phyloP scores from a whole-genome alignment of 2,888 invertebrate species.

The Phragmatobia fuliginosa region DNA sequence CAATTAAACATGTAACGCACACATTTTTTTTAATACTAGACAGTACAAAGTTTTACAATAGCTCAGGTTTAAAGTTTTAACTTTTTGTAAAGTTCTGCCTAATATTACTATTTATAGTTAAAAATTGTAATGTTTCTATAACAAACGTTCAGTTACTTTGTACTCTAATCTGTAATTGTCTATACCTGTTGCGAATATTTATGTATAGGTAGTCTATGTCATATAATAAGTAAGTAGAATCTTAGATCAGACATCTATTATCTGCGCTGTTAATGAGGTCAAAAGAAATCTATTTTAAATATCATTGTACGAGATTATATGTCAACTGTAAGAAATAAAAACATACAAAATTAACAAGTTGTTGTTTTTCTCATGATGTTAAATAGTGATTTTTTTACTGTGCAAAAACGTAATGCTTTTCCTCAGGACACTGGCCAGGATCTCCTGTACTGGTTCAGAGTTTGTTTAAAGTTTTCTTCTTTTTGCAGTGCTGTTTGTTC shows the following conservation, averaged over 20 bases:
- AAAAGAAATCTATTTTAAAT: constrained; percentile 85
- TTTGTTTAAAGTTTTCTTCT: no score
- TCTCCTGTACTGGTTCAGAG: no score
- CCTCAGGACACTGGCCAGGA: no score
- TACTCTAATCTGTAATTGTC: constrained; percentile 31
- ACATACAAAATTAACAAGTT: constrained; percentile 50
- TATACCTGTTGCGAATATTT: constrained; percentile 44
- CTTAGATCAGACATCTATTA: constrained; percentile 58
- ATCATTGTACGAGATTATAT: constrained; percentile 82
- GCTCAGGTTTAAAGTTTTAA: no score
- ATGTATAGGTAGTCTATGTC: constrained; percentile 43
- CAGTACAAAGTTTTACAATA: neutral
- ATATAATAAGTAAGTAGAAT: constrained; percentile 44
- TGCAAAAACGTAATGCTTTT: no score
- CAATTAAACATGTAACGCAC: constrained; percentile 21
- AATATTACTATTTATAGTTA: constrained; percentile 16
- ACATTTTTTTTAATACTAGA: constrained; percentile 2
- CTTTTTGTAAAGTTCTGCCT: neutral
- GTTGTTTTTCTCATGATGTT: neutral
- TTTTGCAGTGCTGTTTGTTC: no score
- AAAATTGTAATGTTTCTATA: constrained; percentile 19
- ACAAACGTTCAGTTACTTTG: constrained; percentile 30
- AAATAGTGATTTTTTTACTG: no score
- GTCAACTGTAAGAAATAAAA: constrained; percentile 82
- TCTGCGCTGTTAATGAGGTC: constrained; percentile 75